Conservation (phyloP, 2,888 invertebrate genomes). For the Tachina fera region DNA sequence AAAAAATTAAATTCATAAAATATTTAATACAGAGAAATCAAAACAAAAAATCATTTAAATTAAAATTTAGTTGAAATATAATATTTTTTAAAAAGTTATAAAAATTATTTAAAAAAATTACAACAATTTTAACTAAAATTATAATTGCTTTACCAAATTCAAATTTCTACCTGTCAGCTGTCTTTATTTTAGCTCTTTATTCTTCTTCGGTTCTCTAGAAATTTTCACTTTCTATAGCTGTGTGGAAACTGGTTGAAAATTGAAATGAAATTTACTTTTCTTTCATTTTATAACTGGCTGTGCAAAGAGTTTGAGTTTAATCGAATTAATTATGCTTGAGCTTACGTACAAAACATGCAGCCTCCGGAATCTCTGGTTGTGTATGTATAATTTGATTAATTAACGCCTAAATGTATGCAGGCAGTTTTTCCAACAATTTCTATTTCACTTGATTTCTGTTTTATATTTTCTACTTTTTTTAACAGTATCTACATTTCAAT, state of each 20-base stretch:
- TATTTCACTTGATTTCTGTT: constrained; percentile 56
- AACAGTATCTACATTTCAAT: background rate
- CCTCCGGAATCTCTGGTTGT: constrained; percentile 44
- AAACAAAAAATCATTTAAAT: background rate
- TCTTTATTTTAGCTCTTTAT: background rate
- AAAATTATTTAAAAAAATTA: no score
- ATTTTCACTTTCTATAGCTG: constrained; percentile 26
- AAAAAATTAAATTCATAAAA: background rate
- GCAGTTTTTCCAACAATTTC: constrained; percentile 66
- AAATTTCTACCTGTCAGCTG: background rate
- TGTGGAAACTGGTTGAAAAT: background rate
- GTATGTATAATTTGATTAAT: constrained; percentile 70
- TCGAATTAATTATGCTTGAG: constrained; percentile 69
- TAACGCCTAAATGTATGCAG: constrained; percentile 71
- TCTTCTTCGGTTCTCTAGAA: background rate
- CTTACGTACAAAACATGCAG: constrained; percentile 49
- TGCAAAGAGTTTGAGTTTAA: constrained; percentile 54
- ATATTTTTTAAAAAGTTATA: no score
- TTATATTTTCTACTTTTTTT: constrained; percentile 6
- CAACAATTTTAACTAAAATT: no score
- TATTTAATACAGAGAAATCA: background rate
- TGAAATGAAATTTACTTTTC: constrained; percentile 32
- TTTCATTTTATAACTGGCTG: background rate
- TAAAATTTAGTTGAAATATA: no score
- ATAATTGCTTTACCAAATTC: no score